Base-by-base conservation (phyloP, 2,797 vertebrate genomes). In the Neoniphon sammara region DNA sequence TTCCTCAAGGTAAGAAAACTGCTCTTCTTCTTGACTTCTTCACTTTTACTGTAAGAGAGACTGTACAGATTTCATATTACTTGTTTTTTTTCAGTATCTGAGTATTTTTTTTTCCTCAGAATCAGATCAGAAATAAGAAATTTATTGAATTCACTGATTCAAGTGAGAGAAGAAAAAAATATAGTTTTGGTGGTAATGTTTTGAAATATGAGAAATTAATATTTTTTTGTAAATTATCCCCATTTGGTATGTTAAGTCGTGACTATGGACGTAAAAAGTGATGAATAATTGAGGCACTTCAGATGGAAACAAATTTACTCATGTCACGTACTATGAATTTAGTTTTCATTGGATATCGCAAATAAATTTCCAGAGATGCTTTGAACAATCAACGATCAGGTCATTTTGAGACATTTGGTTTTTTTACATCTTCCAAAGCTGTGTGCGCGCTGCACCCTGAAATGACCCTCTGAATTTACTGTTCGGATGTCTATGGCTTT, bases 1-100 rank as follows among this genome's bases (percentile, higher is more conserved):
- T 75, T 84, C 67, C 74, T 89, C 86, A 92, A 90, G 92, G 92
- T 92, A 91, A 90, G 91, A 73, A 39, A n/a, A n/a, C 2, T 12
- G 30, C 36, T 68, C 46, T 52, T 20, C 25, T 27, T 18, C 30
- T 44, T 4, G 6, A 64, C 50, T 63, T 73, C 68, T 61, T 64
- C 30, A 25, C 18, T 3, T 56, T 30, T 47, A 30, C 15, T 10
- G 25, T 56, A 12, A 2, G 6, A 25, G 6, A 34, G 14, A 25
- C 7, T 53, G 2, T 7, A n/a, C 3, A 64, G 6, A 49, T 57
- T 58, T 55, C 0, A 21, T 68, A 65, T 66, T 11, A 47, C 5
- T 0, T 47, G 3, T 36, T 20, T 7, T 0, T 46, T 66, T 58
- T 42, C 10, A 42, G 39, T 42, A 42, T 11, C 39, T 42, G 12